These are phyloP conservation scores for Diabrotica balteata DNA, from an alignment of 2,888 invertebrate genomes.

Conservation along the genomic window DNA sequence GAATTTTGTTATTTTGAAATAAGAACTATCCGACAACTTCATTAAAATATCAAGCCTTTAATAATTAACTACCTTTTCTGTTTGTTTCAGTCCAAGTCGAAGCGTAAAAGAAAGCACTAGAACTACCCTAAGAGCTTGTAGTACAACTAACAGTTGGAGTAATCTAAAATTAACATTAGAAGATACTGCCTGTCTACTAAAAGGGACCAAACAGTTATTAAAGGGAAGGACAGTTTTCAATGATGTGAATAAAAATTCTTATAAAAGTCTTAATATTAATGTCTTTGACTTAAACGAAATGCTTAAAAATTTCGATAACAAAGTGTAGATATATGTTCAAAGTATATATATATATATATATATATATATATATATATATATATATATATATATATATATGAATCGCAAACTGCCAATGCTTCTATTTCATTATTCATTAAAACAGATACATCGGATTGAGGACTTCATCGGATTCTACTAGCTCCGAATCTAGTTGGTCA, in stretches of 20 bases:
- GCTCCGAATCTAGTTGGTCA: too few species aligned
- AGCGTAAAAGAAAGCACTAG: constrained; percentile 53
- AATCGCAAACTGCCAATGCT: too few species aligned
- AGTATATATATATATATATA: too few species aligned
- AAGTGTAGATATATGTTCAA: neutral
- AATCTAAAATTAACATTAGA: constrained; percentile 60
- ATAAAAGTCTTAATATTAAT: constrained; percentile 39
- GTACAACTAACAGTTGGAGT: constrained; percentile 34
- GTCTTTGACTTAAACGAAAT: constrained; percentile 46
- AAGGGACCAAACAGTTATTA: constrained; percentile 49
- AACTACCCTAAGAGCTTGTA: constrained; percentile 24
- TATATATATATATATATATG: too few species aligned
- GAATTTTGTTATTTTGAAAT: constrained; percentile 9
- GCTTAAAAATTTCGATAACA: constrained; percentile 29
- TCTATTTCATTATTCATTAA: too few species aligned
- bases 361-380: too few species aligned
- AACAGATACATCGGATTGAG: too few species aligned
- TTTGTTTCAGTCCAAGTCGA: constrained; percentile 53
- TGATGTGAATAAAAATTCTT: constrained; percentile 46
- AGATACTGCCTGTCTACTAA: constrained; percentile 65
- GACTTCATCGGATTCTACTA: too few species aligned
- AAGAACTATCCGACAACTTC: constrained; percentile 30
- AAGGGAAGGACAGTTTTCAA: constrained; percentile 27
- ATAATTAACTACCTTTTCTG: too few species aligned
- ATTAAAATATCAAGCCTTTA: constrained; percentile 45